Evolutionary conservation across 2,797 vertebrate species (phyloP), one percentile per base, ranked within the genome.

Genomic region (Falco novaeseelandiae): DNA sequence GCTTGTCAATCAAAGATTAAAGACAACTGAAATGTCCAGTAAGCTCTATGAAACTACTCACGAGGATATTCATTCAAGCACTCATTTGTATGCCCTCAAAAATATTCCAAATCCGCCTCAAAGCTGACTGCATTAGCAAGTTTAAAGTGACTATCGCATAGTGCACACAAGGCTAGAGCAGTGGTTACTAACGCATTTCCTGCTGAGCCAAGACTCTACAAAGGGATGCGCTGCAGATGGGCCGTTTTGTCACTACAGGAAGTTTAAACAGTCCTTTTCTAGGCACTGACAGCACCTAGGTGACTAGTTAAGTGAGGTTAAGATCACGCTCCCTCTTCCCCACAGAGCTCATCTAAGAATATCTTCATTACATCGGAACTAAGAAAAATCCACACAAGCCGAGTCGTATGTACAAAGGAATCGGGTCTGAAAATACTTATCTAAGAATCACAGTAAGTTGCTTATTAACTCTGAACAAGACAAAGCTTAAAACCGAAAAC

Each of bases 361-460:
- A 92, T 97, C 96, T 98, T 97, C 85, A 2, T 94, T 97, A 98
- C 97, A 97, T 90, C 79, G 1, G 92, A 97, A 91, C 95, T 96
- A 95, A 95, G 97, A 96, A 96, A 96, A 97, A 96, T 87, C 95
- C 97, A 97, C 98, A 96, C 96, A 95, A 95, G 97, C 96, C 97
- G 85, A 98, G 96, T 94, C 76, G 9, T 89, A 97, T 36, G 95
- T 52, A 97, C 97, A 95, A 95, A 98, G 97, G 95, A 98, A 97
- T 97, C 97, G 97, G 97, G 98, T 98, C 98, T 98, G 98, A 90
- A 89, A 96, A 96, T 90, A 85, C 97, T 97, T 38, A 81, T 70
- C 97, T 98, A 96, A 98, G 97, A 98, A 91, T 88, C 97, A 96
- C 97, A 97, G 97, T 62, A 93, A 97, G 93, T 96, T 93, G 84